These are phyloP conservation scores for Ooceraea biroi DNA, from an alignment of 1,140 invertebrate species.

Conservation along the genomic window DNA sequence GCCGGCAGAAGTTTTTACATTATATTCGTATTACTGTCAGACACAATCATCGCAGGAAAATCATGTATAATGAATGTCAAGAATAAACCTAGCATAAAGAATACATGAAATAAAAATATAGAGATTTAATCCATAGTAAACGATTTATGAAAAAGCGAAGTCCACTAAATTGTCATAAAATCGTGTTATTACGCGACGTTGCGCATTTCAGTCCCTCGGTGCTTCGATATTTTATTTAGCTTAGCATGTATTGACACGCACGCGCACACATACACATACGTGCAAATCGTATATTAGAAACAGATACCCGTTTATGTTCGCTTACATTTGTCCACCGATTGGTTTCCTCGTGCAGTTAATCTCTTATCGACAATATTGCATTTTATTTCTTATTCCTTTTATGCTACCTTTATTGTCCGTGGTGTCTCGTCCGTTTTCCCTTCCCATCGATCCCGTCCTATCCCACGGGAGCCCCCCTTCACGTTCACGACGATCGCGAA, in stretches of 20 bases:
- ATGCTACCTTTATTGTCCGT: slow-evolving; percentile 34
- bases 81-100: neutral
- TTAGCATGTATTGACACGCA: neutral
- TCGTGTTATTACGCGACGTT: slow-evolving; percentile 8
- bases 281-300: slow-evolving; percentile 35
- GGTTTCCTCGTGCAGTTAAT: slow-evolving; percentile 39
- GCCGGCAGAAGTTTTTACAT: neutral
- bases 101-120: slow-evolving; percentile 6
- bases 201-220: neutral
- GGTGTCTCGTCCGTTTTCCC: slow-evolving; percentile 8
- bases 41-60: too few relatives aligned
- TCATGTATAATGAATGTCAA: neutral
- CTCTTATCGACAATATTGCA: slow-evolving; percentile 45
- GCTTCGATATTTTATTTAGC: slow-evolving; percentile 50
- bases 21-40: neutral
- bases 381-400: slow-evolving; percentile 54
- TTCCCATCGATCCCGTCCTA: slow-evolving; percentile 1
- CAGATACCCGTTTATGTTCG: slow-evolving; percentile 31
- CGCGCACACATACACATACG: too few relatives aligned
- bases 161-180: slow-evolving; percentile 12
- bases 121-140: slow-evolving; percentile 15
- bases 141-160: slow-evolving; percentile 1
- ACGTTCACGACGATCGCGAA: slow-evolving; percentile 24
- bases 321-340: slow-evolving; percentile 39
- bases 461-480: neutral